phyloP scores from a whole-genome alignment of 2,797 vertebrate species.

The Anguilla obscura region DNA sequence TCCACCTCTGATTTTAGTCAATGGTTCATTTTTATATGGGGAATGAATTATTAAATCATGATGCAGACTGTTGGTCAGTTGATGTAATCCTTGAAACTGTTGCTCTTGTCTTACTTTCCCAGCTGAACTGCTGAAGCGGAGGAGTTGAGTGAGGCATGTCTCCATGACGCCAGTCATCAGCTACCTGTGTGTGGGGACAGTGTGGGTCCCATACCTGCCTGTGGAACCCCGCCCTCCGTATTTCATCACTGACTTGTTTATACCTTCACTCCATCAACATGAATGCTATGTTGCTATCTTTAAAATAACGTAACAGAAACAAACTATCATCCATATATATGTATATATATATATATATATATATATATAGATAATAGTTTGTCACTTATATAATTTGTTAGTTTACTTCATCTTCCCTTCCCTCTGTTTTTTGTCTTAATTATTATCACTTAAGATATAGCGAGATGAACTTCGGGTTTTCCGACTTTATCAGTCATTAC shows the following conservation, averaged over 20 bases:
- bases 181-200: slow-evolving; percentile 37
- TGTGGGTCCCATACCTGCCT: slow-evolving; percentile 6
- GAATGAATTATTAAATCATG: neutral
- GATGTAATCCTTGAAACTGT: neutral
- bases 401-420: neutral
- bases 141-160: slow-evolving; percentile 27
- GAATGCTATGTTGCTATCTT: slow-evolving; percentile 19
- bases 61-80: neutral
- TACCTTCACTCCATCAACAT: slow-evolving; percentile 34
- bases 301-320: neutral
- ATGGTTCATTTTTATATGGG: neutral
- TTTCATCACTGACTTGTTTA: slow-evolving; percentile 48
- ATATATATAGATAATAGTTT: neutral
- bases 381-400: neutral
- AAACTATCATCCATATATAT: slow-evolving; percentile 6
- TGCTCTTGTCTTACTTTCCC: neutral
- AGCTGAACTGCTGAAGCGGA: slow-evolving; percentile 34
- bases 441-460: slow-evolving; percentile 9
- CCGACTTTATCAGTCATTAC: neutral
- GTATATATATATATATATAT: neutral
- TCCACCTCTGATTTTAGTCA: neutral
- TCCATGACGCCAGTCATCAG: slow-evolving; percentile 41
- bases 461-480: slow-evolving; percentile 1
- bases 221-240: slow-evolving; percentile 43
- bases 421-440: slow-evolving; percentile 13